Evolutionary conservation across 1,140 invertebrate species (phyloP), one percentile per base, ranked within the genome.

Genomic region (Magallana ariakensis): DNA sequence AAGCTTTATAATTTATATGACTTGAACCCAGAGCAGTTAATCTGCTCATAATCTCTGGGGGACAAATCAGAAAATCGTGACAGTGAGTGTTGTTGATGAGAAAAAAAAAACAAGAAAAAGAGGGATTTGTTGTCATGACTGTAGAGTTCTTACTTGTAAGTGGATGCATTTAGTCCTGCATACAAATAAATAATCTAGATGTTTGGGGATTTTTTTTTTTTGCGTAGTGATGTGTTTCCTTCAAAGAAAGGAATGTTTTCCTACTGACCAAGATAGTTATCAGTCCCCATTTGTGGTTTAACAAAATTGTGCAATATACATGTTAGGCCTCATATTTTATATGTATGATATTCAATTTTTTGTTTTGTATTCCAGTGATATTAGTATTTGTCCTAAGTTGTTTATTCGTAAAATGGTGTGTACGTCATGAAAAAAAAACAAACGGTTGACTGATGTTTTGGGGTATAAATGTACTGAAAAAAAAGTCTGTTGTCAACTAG

Each of bases 261-360:
- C 22, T 75, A 26, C 22, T 75, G 66, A 75, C 66, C 66, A 75
- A 75, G 22, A 75, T 26, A 26, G 66, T 75, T 26, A 13, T 26
- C 22, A 75, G 66, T 75, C 66, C 66, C 66, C 22, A 75, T 33
- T 75, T 33, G 66, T 75, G 66, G 66, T 75, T 75, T 22, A 75
- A 75, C 66, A 26, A 75, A 75, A 26, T 26, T 75, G 66, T 75
- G 66, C 66, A 75, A 75, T 75, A 75, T 75, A 75, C 66, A 75
- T 75, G 66, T 75, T 75, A 26, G 66, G 22, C 66, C 22, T 75
- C 66, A 75, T 62, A 16, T 75, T 22, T 75, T 75, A 75, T 26
- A 75, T 75, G 66, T 75, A 75, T 75, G 66, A 75, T 26, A 26
- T 19, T 26, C 22, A 75, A 9, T 75, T 22, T 26, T 5, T 75